These are phyloP conservation scores for Umimayanthus chanpuru DNA, from an alignment of 92 coral and sea anemone species.

Conservation along the genomic window DNA sequence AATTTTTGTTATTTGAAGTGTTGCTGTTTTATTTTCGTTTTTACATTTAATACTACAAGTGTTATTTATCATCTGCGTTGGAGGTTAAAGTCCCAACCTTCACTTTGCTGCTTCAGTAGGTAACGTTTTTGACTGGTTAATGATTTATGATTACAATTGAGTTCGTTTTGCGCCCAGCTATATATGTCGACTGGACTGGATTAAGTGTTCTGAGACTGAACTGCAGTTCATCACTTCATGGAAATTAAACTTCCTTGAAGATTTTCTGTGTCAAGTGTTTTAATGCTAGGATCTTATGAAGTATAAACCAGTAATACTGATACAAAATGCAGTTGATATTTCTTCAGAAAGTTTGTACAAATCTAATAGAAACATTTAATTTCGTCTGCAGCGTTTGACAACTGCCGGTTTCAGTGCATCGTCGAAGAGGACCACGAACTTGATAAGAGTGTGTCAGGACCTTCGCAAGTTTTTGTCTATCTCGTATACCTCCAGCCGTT, in stretches of 20 bases:
- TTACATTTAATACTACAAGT: no score
- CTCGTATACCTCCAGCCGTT: not conserved
- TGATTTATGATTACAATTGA: not conserved
- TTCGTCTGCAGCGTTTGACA: not conserved
- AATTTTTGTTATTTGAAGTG: no score
- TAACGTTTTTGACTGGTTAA: not conserved
- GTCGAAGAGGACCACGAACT: not conserved
- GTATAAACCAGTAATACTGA: no score
- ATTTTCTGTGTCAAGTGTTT: no score
- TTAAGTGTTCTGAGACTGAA: no score
- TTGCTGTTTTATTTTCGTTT: no score
- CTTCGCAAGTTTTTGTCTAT: not conserved
- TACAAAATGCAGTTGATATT: not conserved
- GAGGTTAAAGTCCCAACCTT: not conserved
- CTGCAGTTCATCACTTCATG: no score
- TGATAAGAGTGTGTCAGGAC: not conserved
- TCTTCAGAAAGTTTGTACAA: not conserved
- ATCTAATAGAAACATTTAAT: not conserved
- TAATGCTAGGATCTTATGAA: no score
- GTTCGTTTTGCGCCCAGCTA: not conserved
- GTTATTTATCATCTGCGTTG: not conserved
- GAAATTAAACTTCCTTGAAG: not conserved
- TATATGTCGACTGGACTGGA: not conserved
- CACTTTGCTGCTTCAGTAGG: constrained; percentile 5
- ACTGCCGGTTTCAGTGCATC: not conserved